These are phyloP conservation scores for Sebastes diploproa DNA, from an alignment of 2,797 vertebrate genomes.

Conservation along the genomic window DNA sequence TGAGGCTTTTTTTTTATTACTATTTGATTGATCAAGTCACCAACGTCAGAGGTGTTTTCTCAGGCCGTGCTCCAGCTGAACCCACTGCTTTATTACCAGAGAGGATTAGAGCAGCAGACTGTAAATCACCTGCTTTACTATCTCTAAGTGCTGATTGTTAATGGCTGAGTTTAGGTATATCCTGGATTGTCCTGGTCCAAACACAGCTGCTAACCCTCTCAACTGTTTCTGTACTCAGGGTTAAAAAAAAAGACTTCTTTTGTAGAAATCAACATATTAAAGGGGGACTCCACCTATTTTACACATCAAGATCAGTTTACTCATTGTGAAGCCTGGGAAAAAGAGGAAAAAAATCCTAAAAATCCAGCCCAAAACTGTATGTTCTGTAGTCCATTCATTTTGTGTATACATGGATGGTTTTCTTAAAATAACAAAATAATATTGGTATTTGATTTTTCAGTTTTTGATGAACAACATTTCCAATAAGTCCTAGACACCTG, in stretches of 20 bases:
- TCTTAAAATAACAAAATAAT: background rate
- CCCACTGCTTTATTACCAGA: conserved; percentile 35
- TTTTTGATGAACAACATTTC: background rate
- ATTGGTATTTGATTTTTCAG: background rate
- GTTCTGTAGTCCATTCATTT: background rate
- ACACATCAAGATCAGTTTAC: background rate
- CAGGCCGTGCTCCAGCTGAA: conserved; percentile 20
- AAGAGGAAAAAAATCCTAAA: background rate
- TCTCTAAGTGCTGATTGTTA: conserved; percentile 15
- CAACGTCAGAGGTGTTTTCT: background rate
- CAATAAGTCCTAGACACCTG: background rate
- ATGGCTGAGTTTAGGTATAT: conserved; percentile 39
- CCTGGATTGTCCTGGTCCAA: conserved; percentile 39
- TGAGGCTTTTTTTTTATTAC: background rate
- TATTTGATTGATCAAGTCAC: background rate
- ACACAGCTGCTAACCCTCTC: conserved; percentile 61
- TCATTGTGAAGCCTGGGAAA: background rate
- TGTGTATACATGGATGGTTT: background rate
- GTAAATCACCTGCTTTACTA: conserved; percentile 51
- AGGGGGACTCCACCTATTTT: background rate
- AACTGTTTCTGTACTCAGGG: conserved; percentile 6
- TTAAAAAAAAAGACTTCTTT: background rate
- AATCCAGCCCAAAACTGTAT: background rate
- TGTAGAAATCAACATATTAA: background rate
- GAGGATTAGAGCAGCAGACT: conserved; percentile 35